Evolutionary conservation across 2,888 invertebrate species (phyloP).

Genomic region (Drosophila meridiana): DNA sequence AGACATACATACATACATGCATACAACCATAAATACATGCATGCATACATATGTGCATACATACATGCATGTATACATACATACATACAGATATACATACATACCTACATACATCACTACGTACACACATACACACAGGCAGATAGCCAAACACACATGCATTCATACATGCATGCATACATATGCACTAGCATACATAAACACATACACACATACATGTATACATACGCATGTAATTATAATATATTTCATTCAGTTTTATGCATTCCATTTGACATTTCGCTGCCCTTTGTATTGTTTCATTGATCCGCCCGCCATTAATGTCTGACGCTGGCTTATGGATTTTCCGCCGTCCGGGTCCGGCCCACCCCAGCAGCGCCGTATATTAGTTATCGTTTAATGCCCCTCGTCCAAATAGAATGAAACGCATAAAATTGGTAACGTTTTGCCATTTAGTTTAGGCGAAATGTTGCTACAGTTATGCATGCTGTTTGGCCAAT

Average conservation of each 20-base stretch:
- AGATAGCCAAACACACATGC: too few species aligned
- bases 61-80: not conserved
- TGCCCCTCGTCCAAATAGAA: slow-evolving; percentile 3
- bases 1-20: too few species aligned
- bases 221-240: not conserved
- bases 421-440: slow-evolving; percentile 45
- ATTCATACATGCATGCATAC: too few species aligned
- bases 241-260: not conserved
- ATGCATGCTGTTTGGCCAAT: slow-evolving; percentile 59
- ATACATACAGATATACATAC: not conserved
- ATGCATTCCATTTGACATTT: not conserved
- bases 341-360: not conserved
- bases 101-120: too few species aligned
- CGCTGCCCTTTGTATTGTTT: not conserved
- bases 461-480: slow-evolving; percentile 29
- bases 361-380: not conserved
- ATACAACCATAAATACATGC: too few species aligned
- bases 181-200: not conserved
- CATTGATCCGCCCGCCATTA: slow-evolving; percentile 11
- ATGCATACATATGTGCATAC: too few species aligned
- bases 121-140: too few species aligned
- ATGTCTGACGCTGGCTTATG: slow-evolving; percentile 15
- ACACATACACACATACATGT: not conserved
- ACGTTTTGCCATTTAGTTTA: slow-evolving; percentile 19
- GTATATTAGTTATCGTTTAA: slow-evolving; percentile 10